Evolutionary conservation across 1,140 invertebrate genomes (phyloP).

Genomic region (Drosophila funebris): DNA sequence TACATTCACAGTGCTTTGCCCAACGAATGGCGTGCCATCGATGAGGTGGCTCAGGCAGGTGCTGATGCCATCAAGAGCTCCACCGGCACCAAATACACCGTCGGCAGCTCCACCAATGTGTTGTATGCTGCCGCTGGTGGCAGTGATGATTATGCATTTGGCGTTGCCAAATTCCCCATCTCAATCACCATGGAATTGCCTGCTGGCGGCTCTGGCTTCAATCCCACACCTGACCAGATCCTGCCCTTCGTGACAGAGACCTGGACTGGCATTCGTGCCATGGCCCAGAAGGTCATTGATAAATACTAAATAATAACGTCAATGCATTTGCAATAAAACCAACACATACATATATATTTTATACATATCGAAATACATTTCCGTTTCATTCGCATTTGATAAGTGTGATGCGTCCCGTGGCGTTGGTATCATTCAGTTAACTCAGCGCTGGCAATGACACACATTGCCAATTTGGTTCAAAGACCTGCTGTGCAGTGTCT

Average conservation of each 20-base stretch:
- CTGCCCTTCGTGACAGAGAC: conserved; percentile 88
- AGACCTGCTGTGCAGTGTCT: conserved; percentile 15
- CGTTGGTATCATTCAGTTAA: neutral
- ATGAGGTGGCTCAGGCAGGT: conserved; percentile 84
- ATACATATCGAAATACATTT: conserved; percentile 17
- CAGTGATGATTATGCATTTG: conserved; percentile 88
- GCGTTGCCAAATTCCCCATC: conserved; percentile 86
- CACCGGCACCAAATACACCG: conserved; percentile 85
- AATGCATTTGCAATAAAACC: conserved; percentile 28
- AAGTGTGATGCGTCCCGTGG: neutral
- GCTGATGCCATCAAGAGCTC: conserved; percentile 83
- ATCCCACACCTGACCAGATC: conserved; percentile 87
- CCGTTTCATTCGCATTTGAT: neutral
- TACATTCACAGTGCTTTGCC: conserved; percentile 58
- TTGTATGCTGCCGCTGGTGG: conserved; percentile 85
- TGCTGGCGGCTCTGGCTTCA: conserved; percentile 87
- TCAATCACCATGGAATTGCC: conserved; percentile 89
- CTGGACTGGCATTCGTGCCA: conserved; percentile 87
- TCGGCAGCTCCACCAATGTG: conserved; percentile 87
- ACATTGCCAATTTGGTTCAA: neutral
- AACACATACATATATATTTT: conserved; percentile 14
- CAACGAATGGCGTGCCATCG: conserved; percentile 67
- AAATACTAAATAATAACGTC: conserved; percentile 59
- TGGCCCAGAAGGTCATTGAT: conserved; percentile 66
- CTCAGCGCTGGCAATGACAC: neutral